These are phyloP conservation scores for Cranoglanis bouderius DNA, from an alignment of 2,113 vertebrate species.

Conservation along the genomic window DNA sequence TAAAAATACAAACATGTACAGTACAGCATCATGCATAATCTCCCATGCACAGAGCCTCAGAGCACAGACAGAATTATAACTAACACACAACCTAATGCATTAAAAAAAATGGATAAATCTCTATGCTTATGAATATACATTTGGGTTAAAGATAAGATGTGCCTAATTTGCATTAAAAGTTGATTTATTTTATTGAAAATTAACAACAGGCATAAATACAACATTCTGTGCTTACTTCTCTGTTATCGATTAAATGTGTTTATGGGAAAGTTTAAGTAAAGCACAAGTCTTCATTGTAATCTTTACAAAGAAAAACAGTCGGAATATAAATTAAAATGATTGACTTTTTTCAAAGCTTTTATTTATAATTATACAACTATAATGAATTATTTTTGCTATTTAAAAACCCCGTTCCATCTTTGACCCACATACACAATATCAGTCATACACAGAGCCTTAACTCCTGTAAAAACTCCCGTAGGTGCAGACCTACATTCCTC, in stretches of 20 bases:
- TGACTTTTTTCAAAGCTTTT: background rate
- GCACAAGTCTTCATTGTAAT: background rate
- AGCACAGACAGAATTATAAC: background rate
- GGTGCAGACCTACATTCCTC: conserved; percentile 17
- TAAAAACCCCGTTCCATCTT: background rate
- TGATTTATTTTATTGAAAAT: background rate
- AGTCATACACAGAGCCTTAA: background rate
- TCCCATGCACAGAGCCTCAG: background rate
- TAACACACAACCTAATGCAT: background rate
- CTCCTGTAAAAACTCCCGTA: background rate
- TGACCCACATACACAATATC: conserved; percentile 11
- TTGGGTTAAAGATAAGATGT: background rate
- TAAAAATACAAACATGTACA: background rate
- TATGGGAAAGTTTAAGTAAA: background rate
- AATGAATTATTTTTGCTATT: background rate
- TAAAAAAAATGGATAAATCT: background rate
- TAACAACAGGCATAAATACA: background rate
- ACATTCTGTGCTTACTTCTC: background rate
- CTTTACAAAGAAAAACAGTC: background rate
- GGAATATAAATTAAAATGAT: background rate
- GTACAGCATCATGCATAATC: background rate
- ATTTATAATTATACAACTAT: background rate
- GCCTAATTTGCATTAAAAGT: background rate
- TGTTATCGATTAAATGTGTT: background rate
- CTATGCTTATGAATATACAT: background rate